Base-by-base conservation (phyloP, 2,113 vertebrate genomes). In the Anoura caudifer region DNA sequence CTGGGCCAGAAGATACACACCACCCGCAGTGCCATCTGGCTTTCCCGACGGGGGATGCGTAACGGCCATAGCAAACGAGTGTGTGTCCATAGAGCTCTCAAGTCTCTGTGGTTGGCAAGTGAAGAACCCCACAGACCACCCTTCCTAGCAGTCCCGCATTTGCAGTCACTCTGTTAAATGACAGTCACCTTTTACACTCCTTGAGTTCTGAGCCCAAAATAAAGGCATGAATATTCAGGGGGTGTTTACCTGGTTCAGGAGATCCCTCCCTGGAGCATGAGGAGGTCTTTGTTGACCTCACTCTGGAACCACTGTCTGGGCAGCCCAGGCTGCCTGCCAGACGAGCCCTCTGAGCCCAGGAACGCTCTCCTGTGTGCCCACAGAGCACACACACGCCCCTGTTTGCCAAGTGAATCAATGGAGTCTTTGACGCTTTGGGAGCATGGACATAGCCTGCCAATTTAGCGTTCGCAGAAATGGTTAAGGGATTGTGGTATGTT, bases 341-440 rank as follows among this genome's bases (percentile, higher is more conserved):
- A 45, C 20, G 22, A 96, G 85, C 82, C 92, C 94, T 96, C 88
- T 91, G 82, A 94, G 54, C 77, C 79, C 76, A 70, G 89, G 95
- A 96, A 87, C 83, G 61, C 70, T 96, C 73, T 95, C 87, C 94
- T 93, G 4, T 89, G 85, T 93, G 88, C 91, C 95, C 96, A 96
- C 95, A 93, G 89, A 97, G 89, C 93, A 96, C 95, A 96, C 94
- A 97, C 88, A 96, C 16, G 2, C 88, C 95, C 72, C 54, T 88
- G 43, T 91, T 96, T 96, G 88, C 95, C 86, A 87, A 97, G 79
- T 70, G 82, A 97, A 89, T 98, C 97, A 98, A 97, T 97, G 79
- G 95, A 59, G 61, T 82, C 96, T 96, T 97, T 97, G 92, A 96
- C 95, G 76, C 87, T 90, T 86, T 88, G 72, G 93, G 87, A 96